A percentile compares a stretch with the other conserved stretches of the same genome.
phyloP scores from a whole-genome alignment of 2,797 vertebrate species.

The Rhynchonycteris naso region DNA sequence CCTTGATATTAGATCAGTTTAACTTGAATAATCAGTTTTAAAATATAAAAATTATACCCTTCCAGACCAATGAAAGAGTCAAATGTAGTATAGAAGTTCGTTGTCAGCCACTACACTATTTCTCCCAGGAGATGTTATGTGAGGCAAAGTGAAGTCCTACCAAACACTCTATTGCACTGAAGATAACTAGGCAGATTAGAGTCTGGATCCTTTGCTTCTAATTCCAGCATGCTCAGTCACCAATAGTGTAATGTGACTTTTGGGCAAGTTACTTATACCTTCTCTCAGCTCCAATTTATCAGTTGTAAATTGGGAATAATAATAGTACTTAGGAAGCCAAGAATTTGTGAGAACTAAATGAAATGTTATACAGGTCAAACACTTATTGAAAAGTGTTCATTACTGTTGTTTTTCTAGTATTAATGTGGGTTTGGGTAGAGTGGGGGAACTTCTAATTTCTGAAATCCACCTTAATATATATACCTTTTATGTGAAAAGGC shows the following conservation, averaged over 20 bases:
- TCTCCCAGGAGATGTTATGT: neutral
- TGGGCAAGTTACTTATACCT: neutral
- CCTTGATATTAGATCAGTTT: neutral
- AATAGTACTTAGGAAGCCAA: neutral
- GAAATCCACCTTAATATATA: neutral
- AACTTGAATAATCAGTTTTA: neutral
- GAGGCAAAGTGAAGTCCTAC: neutral
- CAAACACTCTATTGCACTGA: neutral
- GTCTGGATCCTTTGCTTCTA: neutral
- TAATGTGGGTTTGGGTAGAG: neutral
- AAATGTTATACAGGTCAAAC: neutral
- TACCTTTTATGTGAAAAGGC: neutral
- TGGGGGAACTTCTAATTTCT: neutral
- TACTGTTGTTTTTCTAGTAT: neutral
- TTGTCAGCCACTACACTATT: neutral
- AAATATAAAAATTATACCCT: neutral
- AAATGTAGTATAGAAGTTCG: neutral
- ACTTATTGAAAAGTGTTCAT: neutral
- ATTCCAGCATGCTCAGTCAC: neutral
- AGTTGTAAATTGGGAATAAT: neutral
- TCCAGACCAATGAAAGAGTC: neutral
- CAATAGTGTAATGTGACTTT: neutral
- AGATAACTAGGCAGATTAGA: neutral
- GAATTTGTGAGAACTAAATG: neutral
- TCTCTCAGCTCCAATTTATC: neutral